These are phyloP conservation scores for Pandemis corylana DNA, from an alignment of 2,888 invertebrate species.

Conservation along the genomic window DNA sequence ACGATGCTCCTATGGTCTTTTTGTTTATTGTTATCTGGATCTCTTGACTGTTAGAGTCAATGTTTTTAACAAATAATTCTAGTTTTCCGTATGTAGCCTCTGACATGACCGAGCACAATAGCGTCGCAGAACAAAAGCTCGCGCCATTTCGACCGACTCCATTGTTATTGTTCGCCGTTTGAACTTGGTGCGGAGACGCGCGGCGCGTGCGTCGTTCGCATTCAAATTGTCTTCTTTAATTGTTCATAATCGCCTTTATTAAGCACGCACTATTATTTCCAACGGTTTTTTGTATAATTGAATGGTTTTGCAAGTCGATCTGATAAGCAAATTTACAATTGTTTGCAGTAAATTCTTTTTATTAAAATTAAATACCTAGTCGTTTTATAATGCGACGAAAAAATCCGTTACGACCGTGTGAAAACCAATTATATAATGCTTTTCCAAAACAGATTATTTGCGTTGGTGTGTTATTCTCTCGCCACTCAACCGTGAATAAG, in stretches of 20 bases:
- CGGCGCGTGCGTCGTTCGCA: constrained; percentile 78
- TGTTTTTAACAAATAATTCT: constrained; percentile 17
- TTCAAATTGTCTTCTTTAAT: constrained; percentile 72
- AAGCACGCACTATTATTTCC: constrained; percentile 52
- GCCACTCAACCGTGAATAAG: constrained; percentile 58
- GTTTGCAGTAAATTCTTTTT: not conserved
- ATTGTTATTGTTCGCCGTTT: constrained; percentile 81
- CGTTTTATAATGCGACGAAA: constrained; percentile 2
- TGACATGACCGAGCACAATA: constrained; percentile 65
- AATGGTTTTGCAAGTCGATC: constrained; percentile 8
- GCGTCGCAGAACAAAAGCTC: constrained; percentile 78
- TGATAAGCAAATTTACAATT: not conserved
- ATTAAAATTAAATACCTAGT: not conserved
- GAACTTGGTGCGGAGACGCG: constrained; percentile 82
- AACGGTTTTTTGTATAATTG: constrained; percentile 41
- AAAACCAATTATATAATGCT: constrained; percentile 55
- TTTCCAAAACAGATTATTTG: constrained; percentile 61
- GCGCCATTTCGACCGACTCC: constrained; percentile 76
- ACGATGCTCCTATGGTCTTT: not conserved
- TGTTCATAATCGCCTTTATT: constrained; percentile 58
- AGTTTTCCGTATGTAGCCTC: constrained; percentile 44
- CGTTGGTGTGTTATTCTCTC: constrained; percentile 60
- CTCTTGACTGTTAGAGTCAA: not conserved
- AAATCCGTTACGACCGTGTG: constrained; percentile 50
- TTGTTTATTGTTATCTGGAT: constrained; percentile 3